Base-by-base conservation (phyloP, 2,888 invertebrate species). In the Endomychus coccineus region DNA sequence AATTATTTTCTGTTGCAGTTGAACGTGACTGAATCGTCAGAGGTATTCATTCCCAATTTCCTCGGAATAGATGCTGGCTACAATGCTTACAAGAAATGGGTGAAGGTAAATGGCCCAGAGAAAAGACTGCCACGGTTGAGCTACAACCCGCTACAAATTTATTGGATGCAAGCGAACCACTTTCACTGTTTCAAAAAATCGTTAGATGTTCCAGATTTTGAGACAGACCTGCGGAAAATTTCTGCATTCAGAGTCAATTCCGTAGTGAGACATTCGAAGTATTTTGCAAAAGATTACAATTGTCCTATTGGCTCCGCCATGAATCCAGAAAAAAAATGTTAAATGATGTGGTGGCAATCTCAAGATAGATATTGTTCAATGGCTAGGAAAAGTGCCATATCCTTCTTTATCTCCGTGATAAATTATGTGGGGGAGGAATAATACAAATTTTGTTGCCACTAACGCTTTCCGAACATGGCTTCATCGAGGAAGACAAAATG, bases 201-300 rank as follows among this genome's bases (percentile, higher is more conserved):
- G 21, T n/a, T n/a, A 6, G 21, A 19, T 19, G 6, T n/a, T 19
- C 6, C 6, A 6, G 21, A 19, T 19, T 6, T n/a, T 19, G n/a
- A 7, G 21, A 19, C 6, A 19, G 21, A 19, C n/a, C 54, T 66
- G n/a, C 21, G n/a, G 6, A 7, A 6, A 7, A 19, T 19, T 19
- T n/a, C 21, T 7, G 6, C 21, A 7, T 19, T 9, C 11, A 25
- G 27, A 25, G 27, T 25, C 6, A 25, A 6, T 25, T 7, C 6
- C 6, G 6, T 10, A 9, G 53, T 75, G 9, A 70, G 72, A 14
- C 75, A 75, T 47, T 64, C 66, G 55, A 59, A 61, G n/a, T 70
- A 72, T 39, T 75, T 75, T 44, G 55, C 72, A 4, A 52, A 58
- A 28, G 74, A 74, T 50, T 75, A 73, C 52, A 61, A 64, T 30